Conservation (phyloP, 2,888 invertebrate species). For the Conistra vaccinii region DNA sequence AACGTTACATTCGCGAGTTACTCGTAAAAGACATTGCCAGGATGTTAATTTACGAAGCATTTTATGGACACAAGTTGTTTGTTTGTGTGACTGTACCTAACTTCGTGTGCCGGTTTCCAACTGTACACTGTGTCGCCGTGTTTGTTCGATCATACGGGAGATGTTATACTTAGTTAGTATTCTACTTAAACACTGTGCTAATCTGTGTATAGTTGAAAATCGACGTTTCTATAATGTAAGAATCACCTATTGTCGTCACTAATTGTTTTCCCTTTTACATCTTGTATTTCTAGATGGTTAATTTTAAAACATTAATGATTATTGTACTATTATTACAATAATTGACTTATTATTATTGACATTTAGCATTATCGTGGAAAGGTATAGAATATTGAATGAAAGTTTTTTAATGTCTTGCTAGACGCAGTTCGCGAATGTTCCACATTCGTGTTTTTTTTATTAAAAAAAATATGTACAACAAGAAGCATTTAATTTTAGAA, state of each 20-base stretch:
- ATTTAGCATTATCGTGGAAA: conserved; percentile 86
- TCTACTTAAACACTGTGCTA: conserved; percentile 55
- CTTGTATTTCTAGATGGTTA: conserved; percentile 87
- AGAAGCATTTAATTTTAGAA: conserved; percentile 90
- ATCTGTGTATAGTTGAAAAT: conserved; percentile 60
- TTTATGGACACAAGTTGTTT: conserved; percentile 82
- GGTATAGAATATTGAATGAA: conserved; percentile 79
- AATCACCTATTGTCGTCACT: conserved; percentile 86
- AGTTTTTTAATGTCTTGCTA: conserved; percentile 76
- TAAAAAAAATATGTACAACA: conserved; percentile 87
- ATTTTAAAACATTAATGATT: conserved; percentile 84
- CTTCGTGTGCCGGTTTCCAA: conserved; percentile 73
- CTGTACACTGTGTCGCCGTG: conserved; percentile 62
- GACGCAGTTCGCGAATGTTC: conserved; percentile 72
- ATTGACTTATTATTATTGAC: conserved; percentile 85
- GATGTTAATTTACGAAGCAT: conserved; percentile 81
- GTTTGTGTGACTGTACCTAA: conserved; percentile 83
- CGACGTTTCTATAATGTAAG: conserved; percentile 81
- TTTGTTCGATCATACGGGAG: conserved; percentile 60
- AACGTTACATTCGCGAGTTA: conserved; percentile 68
- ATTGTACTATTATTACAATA: conserved; percentile 88
- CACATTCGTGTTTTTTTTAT: conserved; percentile 70
- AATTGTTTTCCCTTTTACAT: conserved; percentile 85
- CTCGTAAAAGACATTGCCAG: conserved; percentile 85
- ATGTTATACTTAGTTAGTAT: conserved; percentile 63